These are phyloP conservation scores for Bolborhynchus lineola DNA, from an alignment of 2,113 vertebrate genomes.

Conservation along the genomic window DNA sequence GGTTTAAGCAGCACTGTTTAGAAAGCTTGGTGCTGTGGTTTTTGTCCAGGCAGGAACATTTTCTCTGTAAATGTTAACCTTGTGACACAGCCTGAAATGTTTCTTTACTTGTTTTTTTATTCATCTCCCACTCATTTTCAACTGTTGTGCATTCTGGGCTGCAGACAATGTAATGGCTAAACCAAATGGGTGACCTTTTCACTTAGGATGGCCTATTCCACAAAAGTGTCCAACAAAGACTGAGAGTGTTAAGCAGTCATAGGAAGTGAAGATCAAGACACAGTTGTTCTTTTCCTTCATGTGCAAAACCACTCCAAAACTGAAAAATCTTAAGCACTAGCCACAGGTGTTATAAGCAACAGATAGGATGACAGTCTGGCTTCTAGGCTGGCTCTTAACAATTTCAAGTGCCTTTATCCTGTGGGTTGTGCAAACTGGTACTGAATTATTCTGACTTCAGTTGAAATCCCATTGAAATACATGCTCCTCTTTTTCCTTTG, in stretches of 20 bases:
- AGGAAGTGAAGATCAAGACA: not conserved
- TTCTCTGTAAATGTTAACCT: conserved; percentile 22
- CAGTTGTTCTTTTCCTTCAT: not conserved
- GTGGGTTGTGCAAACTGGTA: not conserved
- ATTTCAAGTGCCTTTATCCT: not conserved
- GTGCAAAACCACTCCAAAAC: not conserved
- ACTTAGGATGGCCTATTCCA: not conserved
- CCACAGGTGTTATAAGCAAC: not conserved
- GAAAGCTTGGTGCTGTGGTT: not conserved
- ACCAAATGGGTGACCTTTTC: not conserved
- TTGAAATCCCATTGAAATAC: not conserved
- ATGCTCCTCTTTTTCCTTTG: not conserved
- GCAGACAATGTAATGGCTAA: not conserved
- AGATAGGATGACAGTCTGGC: not conserved
- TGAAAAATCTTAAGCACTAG: not conserved
- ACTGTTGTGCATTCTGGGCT: not conserved
- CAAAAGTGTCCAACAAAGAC: not conserved
- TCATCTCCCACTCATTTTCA: not conserved
- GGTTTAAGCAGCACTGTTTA: not conserved
- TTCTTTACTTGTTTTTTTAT: not conserved
- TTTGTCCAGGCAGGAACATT: not conserved
- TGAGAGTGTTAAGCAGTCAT: not conserved
- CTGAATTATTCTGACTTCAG: not conserved
- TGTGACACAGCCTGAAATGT: not conserved
- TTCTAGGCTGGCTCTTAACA: not conserved